Evolutionary conservation across 2,888 invertebrate species (phyloP).

Genomic region (Eilema caniola): DNA sequence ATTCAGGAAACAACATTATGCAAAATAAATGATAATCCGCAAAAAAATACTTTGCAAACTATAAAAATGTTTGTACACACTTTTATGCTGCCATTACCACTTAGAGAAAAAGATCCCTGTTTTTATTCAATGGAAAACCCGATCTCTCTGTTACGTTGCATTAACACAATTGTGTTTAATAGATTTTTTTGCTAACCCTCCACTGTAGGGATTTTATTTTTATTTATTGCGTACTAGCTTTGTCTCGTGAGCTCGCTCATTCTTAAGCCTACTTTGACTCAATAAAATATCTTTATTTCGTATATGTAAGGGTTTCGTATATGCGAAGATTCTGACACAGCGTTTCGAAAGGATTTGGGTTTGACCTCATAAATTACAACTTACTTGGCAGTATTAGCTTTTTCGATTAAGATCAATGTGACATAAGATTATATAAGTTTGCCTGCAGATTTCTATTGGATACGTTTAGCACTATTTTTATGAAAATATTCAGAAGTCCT

Average conservation of each 20-base stretch:
- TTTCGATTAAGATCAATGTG: conserved; percentile 20
- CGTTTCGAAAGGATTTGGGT: conserved; percentile 2
- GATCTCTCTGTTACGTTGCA: conserved; percentile 40
- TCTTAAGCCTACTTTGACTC: conserved; percentile 26
- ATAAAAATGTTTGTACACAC: conserved; percentile 7
- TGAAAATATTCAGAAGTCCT: too few species aligned
- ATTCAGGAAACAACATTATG: conserved; percentile 20
- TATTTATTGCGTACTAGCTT: conserved; percentile 43
- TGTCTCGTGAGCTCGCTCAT: conserved; percentile 25
- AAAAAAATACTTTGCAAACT: conserved; percentile 7
- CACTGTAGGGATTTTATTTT: conserved; percentile 34
- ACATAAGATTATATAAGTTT: not conserved
- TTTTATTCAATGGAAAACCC: conserved; percentile 42
- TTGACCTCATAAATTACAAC: conserved; percentile 13
- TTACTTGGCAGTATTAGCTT: conserved; percentile 4
- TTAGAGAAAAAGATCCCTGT: conserved; percentile 43
- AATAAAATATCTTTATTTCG: conserved; percentile 21
- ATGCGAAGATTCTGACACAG: conserved; percentile 11
- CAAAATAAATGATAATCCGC: conserved; percentile 22
- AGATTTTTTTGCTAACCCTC: conserved; percentile 47
- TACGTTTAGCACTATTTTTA: not conserved
- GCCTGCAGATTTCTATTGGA: not conserved
- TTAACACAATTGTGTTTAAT: conserved; percentile 52
- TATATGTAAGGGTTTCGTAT: conserved; percentile 11
- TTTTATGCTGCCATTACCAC: conserved; percentile 47